A percentile compares a stretch with the other conserved stretches of the same genome.
phyloP scores from a whole-genome alignment of 2,888 invertebrate species.

The Metellina segmentata region DNA sequence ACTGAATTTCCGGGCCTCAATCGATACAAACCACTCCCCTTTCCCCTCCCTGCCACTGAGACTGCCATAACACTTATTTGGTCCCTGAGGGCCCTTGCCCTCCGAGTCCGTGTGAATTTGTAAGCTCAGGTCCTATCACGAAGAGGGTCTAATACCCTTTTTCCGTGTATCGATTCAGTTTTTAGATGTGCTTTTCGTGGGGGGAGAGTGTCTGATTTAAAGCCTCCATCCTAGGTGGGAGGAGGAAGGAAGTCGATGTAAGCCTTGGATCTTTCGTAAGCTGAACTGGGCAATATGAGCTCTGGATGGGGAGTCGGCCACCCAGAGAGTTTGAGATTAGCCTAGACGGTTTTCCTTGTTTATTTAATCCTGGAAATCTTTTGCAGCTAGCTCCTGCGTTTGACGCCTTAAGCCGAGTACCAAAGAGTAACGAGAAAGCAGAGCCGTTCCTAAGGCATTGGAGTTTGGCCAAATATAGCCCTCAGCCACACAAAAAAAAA shows the following conservation, averaged over 20 bases:
- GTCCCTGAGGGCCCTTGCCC: slow-evolving; percentile 3
- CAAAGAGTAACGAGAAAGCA: too few relatives aligned
- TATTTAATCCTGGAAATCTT: too few relatives aligned
- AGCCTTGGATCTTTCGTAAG: too few relatives aligned
- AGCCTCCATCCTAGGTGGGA: neutral
- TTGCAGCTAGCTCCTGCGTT: too few relatives aligned
- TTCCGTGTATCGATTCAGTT: neutral
- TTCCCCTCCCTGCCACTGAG: neutral
- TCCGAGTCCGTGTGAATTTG: slow-evolving; percentile 16
- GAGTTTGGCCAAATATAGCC: too few relatives aligned
- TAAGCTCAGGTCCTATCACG: slow-evolving; percentile 6
- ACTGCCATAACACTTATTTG: neutral
- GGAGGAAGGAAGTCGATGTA: neutral
- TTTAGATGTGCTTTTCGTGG: neutral
- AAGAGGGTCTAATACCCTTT: neutral
- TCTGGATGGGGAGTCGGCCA: too few relatives aligned
- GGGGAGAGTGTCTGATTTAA: neutral
- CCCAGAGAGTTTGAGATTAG: too few relatives aligned
- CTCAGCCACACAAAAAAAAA: too few relatives aligned
- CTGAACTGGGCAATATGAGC: too few relatives aligned
- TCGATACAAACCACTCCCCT: neutral
- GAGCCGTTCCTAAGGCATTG: too few relatives aligned
- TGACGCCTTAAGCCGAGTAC: too few relatives aligned
- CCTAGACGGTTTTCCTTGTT: too few relatives aligned
- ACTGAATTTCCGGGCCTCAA: neutral